Evolutionary conservation across 2,113 vertebrate species (phyloP).

Genomic region (Anarrhichthys ocellatus): DNA sequence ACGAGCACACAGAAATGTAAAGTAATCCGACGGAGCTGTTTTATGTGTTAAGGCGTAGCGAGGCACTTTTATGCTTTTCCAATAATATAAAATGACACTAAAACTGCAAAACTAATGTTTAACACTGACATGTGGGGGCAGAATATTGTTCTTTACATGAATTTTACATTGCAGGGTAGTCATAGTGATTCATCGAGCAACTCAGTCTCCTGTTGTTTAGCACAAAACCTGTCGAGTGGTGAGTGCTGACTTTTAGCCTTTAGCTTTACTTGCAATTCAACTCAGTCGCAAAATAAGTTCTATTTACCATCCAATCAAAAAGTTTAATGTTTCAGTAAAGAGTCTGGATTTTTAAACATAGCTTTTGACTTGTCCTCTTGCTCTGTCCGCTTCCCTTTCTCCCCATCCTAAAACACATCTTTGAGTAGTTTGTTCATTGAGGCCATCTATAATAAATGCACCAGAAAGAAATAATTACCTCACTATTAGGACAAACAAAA

Average conservation of each 20-base stretch:
- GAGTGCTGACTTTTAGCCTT: slow-evolving; percentile 40
- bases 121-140: slow-evolving; percentile 74
- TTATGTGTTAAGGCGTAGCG: slow-evolving; percentile 50
- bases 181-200: slow-evolving; percentile 71
- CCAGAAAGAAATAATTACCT: not conserved
- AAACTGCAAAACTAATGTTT: slow-evolving; percentile 76
- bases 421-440: not conserved
- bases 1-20: slow-evolving; percentile 54
- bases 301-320: slow-evolving; percentile 33
- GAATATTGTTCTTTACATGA: slow-evolving; percentile 72
- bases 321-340: not conserved
- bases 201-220: slow-evolving; percentile 63
- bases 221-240: slow-evolving; percentile 69
- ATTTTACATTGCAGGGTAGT: slow-evolving; percentile 73
- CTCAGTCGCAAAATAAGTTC: slow-evolving; percentile 19
- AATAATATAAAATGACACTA: slow-evolving; percentile 78
- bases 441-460: not conserved
- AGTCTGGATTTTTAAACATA: not conserved
- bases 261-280: slow-evolving; percentile 43
- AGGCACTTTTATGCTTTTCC: slow-evolving; percentile 73
- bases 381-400: not conserved
- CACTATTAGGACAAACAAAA: not conserved
- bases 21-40: slow-evolving; percentile 73
- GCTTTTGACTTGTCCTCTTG: not conserved
- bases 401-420: not conserved